Evolutionary conservation across 1,140 invertebrate genomes (phyloP).

Genomic region (Reticulitermes speratus): DNA sequence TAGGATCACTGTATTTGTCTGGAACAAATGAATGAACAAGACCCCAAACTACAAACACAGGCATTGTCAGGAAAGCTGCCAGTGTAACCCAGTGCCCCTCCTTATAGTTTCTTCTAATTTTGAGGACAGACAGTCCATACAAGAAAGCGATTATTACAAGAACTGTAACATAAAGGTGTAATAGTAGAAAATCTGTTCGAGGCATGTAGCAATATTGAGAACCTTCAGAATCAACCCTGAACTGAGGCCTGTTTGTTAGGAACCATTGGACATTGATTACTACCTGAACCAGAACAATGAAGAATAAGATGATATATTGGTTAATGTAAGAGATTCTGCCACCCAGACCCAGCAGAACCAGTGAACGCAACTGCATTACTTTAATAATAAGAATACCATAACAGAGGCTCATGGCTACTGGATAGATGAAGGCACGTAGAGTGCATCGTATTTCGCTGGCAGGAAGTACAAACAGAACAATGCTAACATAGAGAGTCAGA

Average conservation of each 20-base stretch:
- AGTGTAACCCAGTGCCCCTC: slow-evolving; percentile 45
- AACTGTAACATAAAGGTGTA: slow-evolving; percentile 43
- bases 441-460: slow-evolving; percentile 44
- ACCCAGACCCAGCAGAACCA: slow-evolving; percentile 45
- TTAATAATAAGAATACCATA: slow-evolving; percentile 47
- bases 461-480: slow-evolving; percentile 50
- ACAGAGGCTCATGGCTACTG: slow-evolving; percentile 41
- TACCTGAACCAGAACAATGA: slow-evolving; percentile 46
- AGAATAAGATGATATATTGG: slow-evolving; percentile 46
- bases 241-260: slow-evolving; percentile 30
- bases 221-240: slow-evolving; percentile 30
- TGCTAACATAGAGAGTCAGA: slow-evolving; percentile 47
- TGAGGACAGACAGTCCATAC: slow-evolving; percentile 43
- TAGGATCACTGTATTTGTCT: slow-evolving; percentile 40
- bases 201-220: slow-evolving; percentile 38
- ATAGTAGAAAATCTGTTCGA: slow-evolving; percentile 41
- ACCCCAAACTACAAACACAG: slow-evolving; percentile 42
- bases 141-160: slow-evolving; percentile 42
- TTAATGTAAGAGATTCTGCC: slow-evolving; percentile 45
- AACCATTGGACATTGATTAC: slow-evolving; percentile 47
- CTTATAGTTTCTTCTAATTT: slow-evolving; percentile 44
- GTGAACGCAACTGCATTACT: slow-evolving; percentile 46
- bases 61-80: slow-evolving; percentile 41
- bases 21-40: slow-evolving; percentile 41
- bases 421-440: slow-evolving; percentile 42